Conservation (phyloP, 2,888 invertebrate species). For the Oxyteleia sp. region DNA sequence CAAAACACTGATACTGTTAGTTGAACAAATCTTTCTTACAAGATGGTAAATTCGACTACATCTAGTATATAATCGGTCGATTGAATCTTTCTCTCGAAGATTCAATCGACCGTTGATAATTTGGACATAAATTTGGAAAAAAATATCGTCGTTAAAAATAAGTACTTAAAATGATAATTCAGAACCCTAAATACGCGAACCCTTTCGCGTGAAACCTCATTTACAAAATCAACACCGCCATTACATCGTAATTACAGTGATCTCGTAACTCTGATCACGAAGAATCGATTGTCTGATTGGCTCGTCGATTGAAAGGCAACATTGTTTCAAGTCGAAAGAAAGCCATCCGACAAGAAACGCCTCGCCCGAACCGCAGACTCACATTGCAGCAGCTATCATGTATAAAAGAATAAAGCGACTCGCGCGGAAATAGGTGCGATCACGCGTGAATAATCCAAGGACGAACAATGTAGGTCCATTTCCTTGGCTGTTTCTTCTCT, state of each 20-base stretch:
- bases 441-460: slow-evolving; percentile 69
- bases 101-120: no score
- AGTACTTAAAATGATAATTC: no score
- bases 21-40: no score
- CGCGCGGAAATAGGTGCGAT: slow-evolving; percentile 69
- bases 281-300: slow-evolving; percentile 19
- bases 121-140: no score
- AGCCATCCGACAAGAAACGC: slow-evolving; percentile 11
- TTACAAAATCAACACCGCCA: background rate
- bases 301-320: slow-evolving; percentile 34
- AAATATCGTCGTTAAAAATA: no score
- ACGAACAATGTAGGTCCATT: slow-evolving; percentile 70
- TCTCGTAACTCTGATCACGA: slow-evolving; percentile 7
- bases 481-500: slow-evolving; percentile 60
- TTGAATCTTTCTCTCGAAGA: no score
- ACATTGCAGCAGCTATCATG: slow-evolving; percentile 59
- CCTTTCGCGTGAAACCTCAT: no score
- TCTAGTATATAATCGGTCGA: no score
- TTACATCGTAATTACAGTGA: slow-evolving; percentile 16
- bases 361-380: slow-evolving; percentile 35
- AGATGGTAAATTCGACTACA: no score
- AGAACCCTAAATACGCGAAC: no score
- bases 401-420: slow-evolving; percentile 59
- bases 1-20: no score
- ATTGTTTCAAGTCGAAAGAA: slow-evolving; percentile 37